Base-by-base conservation (phyloP, 2,888 invertebrate genomes). In the Tubiluchus corallicola region DNA sequence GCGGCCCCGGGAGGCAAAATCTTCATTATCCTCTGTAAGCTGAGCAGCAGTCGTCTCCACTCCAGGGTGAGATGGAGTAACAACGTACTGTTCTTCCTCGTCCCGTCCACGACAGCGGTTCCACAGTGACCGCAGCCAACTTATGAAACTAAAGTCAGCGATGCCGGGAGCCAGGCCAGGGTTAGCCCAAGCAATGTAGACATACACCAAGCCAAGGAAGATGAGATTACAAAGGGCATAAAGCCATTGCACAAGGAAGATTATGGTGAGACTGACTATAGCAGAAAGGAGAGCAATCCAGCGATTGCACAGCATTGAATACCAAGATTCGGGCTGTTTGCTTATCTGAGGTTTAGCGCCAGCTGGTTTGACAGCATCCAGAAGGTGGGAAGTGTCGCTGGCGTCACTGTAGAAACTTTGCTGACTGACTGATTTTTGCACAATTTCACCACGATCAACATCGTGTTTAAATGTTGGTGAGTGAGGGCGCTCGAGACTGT, bases 281-380 rank as follows among this genome's bases (percentile, higher is more conserved):
- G 82, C 83, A 88, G 88, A 92, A 53, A 79, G 66, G 2, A 94
- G 67, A 2, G 92, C 87, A 40, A 92, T 74, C 88, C 92, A 94
- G 56, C 92, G 71, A 62, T 92, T 94, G 65, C 88, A 90, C 52
- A 88, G 75, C 53, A 77, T 74, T 1, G 88, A 87, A 65, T 92
- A 94, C 88, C 90, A 92, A 59, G 87, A 87, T 56, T 82, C 79
- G 54, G 84, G 79, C 69, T 90, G 88, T 4, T 81, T 80, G 19
- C 58, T 57, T 20, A 68, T 67, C 40, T 52, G 56, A 59, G 3
- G 20, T 50, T 50, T n/a, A n/a, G n/a, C n/a, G n/a, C n/a, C 42
- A 38, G 5, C 40, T n/a, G 37, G 20, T 17, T 16, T 46, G 9
- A 4, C 4, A 5, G 16, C 47, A 3, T 13, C 39, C 3, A 18